Evolutionary conservation across 2,888 invertebrate genomes (phyloP).

Genomic region (Dryococelus australis): DNA sequence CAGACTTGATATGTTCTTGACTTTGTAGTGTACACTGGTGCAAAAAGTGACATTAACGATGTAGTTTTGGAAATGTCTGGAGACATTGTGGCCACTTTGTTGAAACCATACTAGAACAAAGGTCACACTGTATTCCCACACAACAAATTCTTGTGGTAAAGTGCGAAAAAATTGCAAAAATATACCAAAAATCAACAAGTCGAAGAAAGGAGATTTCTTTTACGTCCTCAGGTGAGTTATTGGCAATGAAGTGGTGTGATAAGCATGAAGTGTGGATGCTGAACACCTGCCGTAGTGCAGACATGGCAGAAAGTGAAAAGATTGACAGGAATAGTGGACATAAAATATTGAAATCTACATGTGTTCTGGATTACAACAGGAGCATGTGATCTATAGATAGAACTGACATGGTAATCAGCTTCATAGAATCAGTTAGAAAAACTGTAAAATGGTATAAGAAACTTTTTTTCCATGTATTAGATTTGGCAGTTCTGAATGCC

Average conservation of each 20-base stretch:
- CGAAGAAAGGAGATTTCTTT: background rate
- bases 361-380: background rate
- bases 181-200: background rate
- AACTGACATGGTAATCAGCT: too few relatives aligned
- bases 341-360: background rate
- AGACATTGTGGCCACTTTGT: too few relatives aligned
- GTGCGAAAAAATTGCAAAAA: background rate
- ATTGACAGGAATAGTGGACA: background rate
- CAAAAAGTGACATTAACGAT: too few relatives aligned
- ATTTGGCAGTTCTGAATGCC: background rate
- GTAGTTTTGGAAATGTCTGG: too few relatives aligned
- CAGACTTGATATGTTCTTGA: too few relatives aligned
- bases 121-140: background rate
- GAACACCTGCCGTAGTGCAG: background rate
- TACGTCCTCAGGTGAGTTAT: background rate
- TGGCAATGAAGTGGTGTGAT: background rate
- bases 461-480: background rate
- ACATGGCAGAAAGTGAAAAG: conserved; percentile 1
- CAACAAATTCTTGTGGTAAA: background rate
- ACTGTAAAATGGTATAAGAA: background rate
- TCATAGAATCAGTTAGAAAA: too few relatives aligned
- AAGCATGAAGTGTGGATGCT: background rate
- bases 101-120: too few relatives aligned
- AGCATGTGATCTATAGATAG: background rate
- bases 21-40: too few relatives aligned